Conservation (phyloP, 2,888 invertebrate species). For the Drosophila infuscata region DNA sequence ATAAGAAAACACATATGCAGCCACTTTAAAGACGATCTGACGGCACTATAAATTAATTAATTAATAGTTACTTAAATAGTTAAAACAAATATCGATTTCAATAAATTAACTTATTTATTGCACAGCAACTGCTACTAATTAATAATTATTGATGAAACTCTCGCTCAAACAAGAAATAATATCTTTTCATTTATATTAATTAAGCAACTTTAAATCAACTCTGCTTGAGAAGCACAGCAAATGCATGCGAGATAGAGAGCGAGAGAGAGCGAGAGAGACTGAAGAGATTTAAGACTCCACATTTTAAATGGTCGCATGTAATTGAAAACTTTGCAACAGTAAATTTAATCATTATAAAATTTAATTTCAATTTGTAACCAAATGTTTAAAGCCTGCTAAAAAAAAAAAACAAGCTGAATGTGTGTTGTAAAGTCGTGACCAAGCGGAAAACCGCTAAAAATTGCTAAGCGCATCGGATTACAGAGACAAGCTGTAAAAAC, state of each 20-base stretch:
- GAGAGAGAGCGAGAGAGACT: too few species aligned
- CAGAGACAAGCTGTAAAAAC: conserved; percentile 30
- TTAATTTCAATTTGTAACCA: neutral
- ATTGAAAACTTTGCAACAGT: neutral
- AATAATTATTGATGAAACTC: neutral
- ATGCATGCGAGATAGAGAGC: neutral
- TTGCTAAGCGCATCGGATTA: conserved; percentile 71
- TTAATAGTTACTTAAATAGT: neutral
- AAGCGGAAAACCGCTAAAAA: conserved; percentile 55
- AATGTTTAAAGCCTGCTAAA: neutral
- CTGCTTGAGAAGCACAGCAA: neutral
- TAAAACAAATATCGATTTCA: neutral
- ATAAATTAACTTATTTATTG: neutral
- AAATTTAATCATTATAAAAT: neutral
- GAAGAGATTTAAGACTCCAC: too few species aligned
- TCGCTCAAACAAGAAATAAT: too few species aligned
- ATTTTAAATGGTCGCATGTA: neutral
- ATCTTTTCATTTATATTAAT: neutral
- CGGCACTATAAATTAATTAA: neutral
- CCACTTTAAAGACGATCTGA: neutral
- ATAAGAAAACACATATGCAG: too few species aligned
- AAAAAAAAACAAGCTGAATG: neutral
- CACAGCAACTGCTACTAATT: neutral
- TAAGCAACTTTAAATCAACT: neutral
- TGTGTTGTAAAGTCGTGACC: conserved; percentile 33